These are phyloP conservation scores for Sebastes fasciatus DNA, from an alignment of 2,113 vertebrate species.

Conservation along the genomic window DNA sequence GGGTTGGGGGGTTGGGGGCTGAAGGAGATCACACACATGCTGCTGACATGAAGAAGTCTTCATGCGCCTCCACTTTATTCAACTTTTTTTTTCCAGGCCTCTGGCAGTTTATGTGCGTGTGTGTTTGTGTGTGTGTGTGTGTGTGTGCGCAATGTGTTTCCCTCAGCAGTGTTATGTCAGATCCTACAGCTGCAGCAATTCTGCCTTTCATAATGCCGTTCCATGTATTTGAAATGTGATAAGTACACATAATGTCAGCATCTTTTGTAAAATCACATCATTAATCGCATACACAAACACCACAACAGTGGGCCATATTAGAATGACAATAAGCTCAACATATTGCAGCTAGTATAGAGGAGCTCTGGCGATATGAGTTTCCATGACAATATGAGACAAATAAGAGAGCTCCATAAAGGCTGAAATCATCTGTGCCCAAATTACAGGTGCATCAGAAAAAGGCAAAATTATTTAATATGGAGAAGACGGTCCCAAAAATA, in stretches of 20 bases:
- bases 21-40: conserved; percentile 39
- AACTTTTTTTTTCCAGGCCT: conserved; percentile 10
- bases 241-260: not conserved
- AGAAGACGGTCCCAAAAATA: conserved; percentile 13
- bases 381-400: not conserved
- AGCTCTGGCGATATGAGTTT: not conserved
- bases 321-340: not conserved
- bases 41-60: conserved; percentile 54
- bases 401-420: not conserved
- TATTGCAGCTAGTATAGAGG: not conserved
- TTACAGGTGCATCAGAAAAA: conserved; percentile 26
- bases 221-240: conserved; percentile 3
- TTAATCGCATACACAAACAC: conserved; percentile 23
- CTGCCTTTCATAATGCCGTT: not conserved
- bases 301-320: not conserved
- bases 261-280: not conserved
- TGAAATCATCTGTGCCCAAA: not conserved
- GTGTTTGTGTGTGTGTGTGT: not conserved
- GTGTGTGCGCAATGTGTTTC: not conserved
- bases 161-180: conserved; percentile 28
- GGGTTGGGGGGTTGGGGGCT: conserved; percentile 10
- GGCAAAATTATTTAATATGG: not conserved
- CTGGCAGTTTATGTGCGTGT: not conserved
- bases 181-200: conserved; percentile 2
- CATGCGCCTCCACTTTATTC: conserved; percentile 2